Conservation (phyloP, 2,888 invertebrate species). For the Lasioglossum vierecki region DNA sequence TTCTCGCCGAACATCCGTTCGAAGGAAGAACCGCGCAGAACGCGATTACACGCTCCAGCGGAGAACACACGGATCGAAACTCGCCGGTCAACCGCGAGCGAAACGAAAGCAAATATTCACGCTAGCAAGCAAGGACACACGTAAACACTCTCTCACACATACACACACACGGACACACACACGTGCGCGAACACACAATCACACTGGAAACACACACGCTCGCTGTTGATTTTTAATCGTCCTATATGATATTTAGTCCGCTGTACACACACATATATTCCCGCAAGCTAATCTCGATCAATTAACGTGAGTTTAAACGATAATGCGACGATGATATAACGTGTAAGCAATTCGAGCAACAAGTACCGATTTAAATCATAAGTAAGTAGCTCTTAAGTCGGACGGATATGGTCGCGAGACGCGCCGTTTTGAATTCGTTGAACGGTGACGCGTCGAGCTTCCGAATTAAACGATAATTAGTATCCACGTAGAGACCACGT, state of each 20-base stretch:
- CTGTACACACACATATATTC: slow-evolving; percentile 71
- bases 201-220: slow-evolving; percentile 40
- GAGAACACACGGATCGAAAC: background rate
- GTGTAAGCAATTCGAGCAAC: slow-evolving; percentile 71
- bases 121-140: background rate
- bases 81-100: background rate
- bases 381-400: slow-evolving; percentile 77
- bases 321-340: slow-evolving; percentile 69
- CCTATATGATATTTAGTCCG: slow-evolving; percentile 73
- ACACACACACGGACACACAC: background rate
- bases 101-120: background rate
- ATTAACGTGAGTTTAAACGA: slow-evolving; percentile 66
- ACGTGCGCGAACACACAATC: background rate
- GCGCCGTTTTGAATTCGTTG: slow-evolving; percentile 60
- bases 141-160: background rate
- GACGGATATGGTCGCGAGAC: slow-evolving; percentile 80
- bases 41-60: slow-evolving; percentile 1
- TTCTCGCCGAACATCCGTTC: slow-evolving; percentile 57
- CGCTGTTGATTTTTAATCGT: slow-evolving; percentile 71
- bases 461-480: background rate
- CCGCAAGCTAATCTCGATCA: slow-evolving; percentile 68
- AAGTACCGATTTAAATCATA: slow-evolving; percentile 63
- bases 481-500: background rate
- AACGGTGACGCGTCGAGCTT: slow-evolving; percentile 51
- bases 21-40: slow-evolving; percentile 64